Evolutionary conservation across 2,888 invertebrate genomes (phyloP).

Genomic region (Neria commutata): DNA sequence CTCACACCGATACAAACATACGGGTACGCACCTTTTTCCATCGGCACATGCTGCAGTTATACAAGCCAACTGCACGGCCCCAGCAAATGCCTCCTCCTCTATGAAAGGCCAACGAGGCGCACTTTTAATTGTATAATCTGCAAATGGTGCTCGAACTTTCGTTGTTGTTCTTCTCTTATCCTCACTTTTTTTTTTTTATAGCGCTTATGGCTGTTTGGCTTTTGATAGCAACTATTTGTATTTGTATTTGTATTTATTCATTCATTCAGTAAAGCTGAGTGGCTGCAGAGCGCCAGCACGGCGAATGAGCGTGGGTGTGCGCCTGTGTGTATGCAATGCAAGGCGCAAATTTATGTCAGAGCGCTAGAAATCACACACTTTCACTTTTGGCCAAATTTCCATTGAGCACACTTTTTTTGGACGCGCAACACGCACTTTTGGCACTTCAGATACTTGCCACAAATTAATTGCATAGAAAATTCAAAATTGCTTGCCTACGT

Average conservation of each 20-base stretch:
- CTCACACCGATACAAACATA: constrained; percentile 6
- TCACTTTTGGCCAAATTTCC: constrained; percentile 3
- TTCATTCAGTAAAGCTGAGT: too few relatives aligned
- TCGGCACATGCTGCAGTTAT: constrained; percentile 32
- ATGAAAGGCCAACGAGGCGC: too few relatives aligned
- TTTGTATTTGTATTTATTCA: neutral
- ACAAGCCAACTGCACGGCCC: too few relatives aligned
- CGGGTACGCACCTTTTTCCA: constrained; percentile 30
- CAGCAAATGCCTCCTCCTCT: too few relatives aligned
- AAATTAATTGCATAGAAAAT: constrained; percentile 5
- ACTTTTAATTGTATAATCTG: too few relatives aligned
- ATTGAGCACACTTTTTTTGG: neutral
- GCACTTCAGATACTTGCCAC: constrained; percentile 19
- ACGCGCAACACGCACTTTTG: constrained; percentile 24
- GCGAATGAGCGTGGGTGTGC: constrained; percentile 10
- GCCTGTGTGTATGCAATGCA: constrained; percentile 17
- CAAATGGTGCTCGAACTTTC: too few relatives aligned
- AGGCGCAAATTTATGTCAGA: neutral
- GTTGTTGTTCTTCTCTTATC: too few relatives aligned
- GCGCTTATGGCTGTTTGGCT: too few relatives aligned
- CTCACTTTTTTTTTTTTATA: too few relatives aligned
- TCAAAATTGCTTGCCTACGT: neutral
- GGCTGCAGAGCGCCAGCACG: too few relatives aligned
- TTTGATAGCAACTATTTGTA: neutral
- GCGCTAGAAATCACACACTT: neutral